A percentile compares a stretch with the other conserved stretches of the same genome.
Evolutionary conservation across 2,797 vertebrate species (phyloP).

Genomic region (Choloepus didactylus): DNA sequence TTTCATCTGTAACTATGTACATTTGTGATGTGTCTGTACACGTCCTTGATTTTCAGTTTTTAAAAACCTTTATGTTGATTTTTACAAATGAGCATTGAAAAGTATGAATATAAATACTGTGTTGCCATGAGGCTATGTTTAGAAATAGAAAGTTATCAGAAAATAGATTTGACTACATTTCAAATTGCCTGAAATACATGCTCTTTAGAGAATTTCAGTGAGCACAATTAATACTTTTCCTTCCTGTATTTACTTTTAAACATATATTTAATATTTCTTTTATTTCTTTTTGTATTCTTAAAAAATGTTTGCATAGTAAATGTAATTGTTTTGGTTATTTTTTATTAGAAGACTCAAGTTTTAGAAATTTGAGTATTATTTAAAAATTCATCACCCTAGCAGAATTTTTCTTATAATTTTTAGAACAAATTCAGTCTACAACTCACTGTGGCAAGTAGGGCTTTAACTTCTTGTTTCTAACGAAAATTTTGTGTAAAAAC

Average conservation of each 20-base stretch:
- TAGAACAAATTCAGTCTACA: constrained; percentile 52
- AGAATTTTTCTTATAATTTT: constrained; percentile 41
- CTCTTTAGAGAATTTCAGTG: constrained; percentile 44
- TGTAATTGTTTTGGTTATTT: constrained; percentile 43
- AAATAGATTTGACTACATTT: constrained; percentile 37
- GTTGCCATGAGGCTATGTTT: constrained; percentile 42
- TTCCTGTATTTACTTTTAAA: constrained; percentile 44
- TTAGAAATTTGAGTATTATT: constrained; percentile 20
- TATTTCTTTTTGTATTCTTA: constrained; percentile 49
- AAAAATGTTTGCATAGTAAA: constrained; percentile 51
- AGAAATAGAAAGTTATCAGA: constrained; percentile 51
- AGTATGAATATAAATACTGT: constrained; percentile 48
- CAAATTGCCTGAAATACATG: constrained; percentile 20
- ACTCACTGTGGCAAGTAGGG: constrained; percentile 10
- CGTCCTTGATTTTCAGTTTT: constrained; percentile 77
- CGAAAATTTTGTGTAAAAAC: constrained; percentile 5
- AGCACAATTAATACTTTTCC: constrained; percentile 53
- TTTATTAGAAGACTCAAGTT: constrained; percentile 57
- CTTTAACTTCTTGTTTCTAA: constrained; percentile 50
- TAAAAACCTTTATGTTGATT: constrained; percentile 60
- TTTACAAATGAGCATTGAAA: constrained; percentile 33
- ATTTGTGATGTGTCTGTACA: constrained; percentile 81
- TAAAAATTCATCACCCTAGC: constrained; percentile 21
- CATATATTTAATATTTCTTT: constrained; percentile 31
- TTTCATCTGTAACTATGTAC: constrained; percentile 77